A percentile compares a stretch with the other conserved stretches of the same genome.
Evolutionary conservation across 2,113 vertebrate species (phyloP).

Genomic region (Cavia porcellus): DNA sequence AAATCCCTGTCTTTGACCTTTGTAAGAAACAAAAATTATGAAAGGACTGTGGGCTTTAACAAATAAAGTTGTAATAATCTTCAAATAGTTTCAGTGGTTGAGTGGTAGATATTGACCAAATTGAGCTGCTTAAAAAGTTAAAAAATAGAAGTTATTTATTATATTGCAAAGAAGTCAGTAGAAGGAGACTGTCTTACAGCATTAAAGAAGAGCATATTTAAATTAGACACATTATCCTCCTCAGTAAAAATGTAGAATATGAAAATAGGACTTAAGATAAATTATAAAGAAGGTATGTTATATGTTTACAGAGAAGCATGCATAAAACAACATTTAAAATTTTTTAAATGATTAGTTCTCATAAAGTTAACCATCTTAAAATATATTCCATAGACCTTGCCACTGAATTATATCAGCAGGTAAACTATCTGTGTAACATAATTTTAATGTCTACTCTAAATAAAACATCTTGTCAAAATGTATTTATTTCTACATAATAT

Average conservation of each 20-base stretch:
- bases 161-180: background rate
- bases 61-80: background rate
- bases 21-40: constrained; percentile 15
- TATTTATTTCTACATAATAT: constrained; percentile 49
- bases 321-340: background rate
- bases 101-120: background rate
- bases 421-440: background rate
- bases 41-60: background rate
- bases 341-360: constrained; percentile 50
- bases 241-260: constrained; percentile 16
- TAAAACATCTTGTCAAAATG: constrained; percentile 45
- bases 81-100: background rate
- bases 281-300: background rate
- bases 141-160: constrained; percentile 24
- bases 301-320: constrained; percentile 42
- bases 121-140: constrained; percentile 11
- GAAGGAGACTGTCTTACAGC: constrained; percentile 2
- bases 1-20: background rate
- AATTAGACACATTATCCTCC: background rate
- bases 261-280: constrained; percentile 64
- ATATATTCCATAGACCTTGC: background rate
- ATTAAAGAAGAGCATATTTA: background rate
- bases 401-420: constrained; percentile 29
- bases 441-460: constrained; percentile 60
- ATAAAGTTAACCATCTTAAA: constrained; percentile 50